Evolutionary conservation across 2,797 vertebrate genomes (phyloP), one percentile per base, ranked within the genome.

Genomic region (Melanotaenia boesemani): DNA sequence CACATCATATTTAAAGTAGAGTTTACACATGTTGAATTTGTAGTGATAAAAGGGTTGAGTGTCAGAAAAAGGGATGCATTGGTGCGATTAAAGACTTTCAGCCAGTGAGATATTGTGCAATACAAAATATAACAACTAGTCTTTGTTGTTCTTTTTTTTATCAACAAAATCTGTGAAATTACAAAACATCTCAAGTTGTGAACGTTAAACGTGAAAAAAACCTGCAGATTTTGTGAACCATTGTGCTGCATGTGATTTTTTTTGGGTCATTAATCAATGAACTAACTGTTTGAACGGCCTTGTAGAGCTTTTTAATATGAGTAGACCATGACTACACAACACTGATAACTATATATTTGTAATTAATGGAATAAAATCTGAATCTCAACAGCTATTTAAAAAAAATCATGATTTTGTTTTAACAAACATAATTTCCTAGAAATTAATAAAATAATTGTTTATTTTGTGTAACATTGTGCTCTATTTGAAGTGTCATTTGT

Each of bases 41-140:
- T 63, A 62, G 52, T 58, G 67, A 78, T 65, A 52, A n/a, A 32
- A 75, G 26, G 12, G 7, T 10, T 44, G 65, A 69, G 50, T 0
- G 2, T 56, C 6, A 44, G 54, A 1, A 57, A 76, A 81, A 80
- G 85, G 78, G 84, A 88, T 67, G 22, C 22, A 71, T 13, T 58
- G 10, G 41, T 20, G 6, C 26, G 36, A 57, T 63, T 68, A 65
- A 30, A 63, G 64, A 70, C 65, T 70, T 73, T 5, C 0, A 84
- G 70, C 52, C 59, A 82, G 77, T 74, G 60, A 67, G 68, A 72
- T 59, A 41, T 70, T 78, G 89, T 90, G 89, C 88, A 91, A 88
- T 88, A 90, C 69, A 22, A 79, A 24, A 18, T 50, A 2, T 74
- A 67, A 62, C 39, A n/a, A 64, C 20, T 34, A 41, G 48, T 80